Evolutionary conservation across 1,140 invertebrate genomes (phyloP), one percentile per base, ranked within the genome.

Genomic region (Conopomorpha cramerella): DNA sequence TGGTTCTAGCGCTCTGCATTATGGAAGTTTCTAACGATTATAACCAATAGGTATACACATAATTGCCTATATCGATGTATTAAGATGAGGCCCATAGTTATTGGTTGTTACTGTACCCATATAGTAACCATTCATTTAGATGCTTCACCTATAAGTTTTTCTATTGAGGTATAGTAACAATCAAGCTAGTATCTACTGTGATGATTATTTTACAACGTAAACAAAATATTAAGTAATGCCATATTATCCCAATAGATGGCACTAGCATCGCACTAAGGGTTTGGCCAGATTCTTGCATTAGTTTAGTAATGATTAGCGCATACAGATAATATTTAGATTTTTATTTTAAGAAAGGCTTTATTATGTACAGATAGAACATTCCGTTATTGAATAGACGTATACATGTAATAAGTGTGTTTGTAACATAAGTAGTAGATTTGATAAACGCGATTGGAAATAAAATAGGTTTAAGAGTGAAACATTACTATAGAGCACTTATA

Each of bases 1-100:
- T 86, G 85, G 85, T 88, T 88, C 77, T 87, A 86, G 50, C 43
- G 43, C 43, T 45, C 43, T 30, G n/a, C n/a, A n/a, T 36, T 17
- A 37, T 34, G 34, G 25, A 38, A 23, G 4, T 14, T 12, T n/a
- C 41, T 32, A 30, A 44, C 34, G 34, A 18, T 37, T 26, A 28
- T 40, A 26, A n/a, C 26, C 45, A 14, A 33, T 43, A 41, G 30
- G 39, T 29, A 45, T 51, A 32, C 38, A 33, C 49, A 51, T 34
- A 12, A 48, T 51, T 55, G 45, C 45, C 43, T 52, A 45, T 43
- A 45, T 45, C 25, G 36, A 52, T 19, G 45, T 51, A 43, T 36
- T 37, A 38, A 56, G 46, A 53, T 48, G 30, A 54, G 36, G 45
- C 41, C 42, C 40, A 40, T 36, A 45, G 44, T 34, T 16, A 34